Base-by-base conservation (phyloP, 2,888 invertebrate genomes). In the Mythimna albipuncta region DNA sequence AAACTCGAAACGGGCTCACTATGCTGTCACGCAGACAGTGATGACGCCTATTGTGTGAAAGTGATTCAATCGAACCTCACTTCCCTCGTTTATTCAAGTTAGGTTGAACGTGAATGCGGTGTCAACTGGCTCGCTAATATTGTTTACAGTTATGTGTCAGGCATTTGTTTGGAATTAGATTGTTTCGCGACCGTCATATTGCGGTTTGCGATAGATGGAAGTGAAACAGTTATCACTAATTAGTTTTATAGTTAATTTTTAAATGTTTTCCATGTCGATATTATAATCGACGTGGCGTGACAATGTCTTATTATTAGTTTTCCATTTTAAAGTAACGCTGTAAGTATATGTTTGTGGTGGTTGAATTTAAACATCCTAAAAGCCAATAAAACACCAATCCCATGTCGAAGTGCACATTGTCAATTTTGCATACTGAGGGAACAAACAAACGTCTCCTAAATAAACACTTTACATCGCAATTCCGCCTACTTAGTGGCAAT, bases 11-110 rank as follows among this genome's bases (percentile, higher is more conserved):
- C 86, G 88, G 87, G 90, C 86, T 88, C 90, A 88, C 85, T 91
- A 90, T 89, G 88, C 89, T 88, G 89, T 91, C 92, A 91, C 89
- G 85, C 89, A 85, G 88, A 85, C 92, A 88, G 91, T 94, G 94
- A 94, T 94, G 94, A 94, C 89, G 91, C 92, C 93, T 91, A 94
- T 94, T 95, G 93, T 94, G 90, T 87, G 88, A 89, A 88, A 91
- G 90, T 91, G 91, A 92, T 92, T 92, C 92, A 92, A 94, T 94
- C 91, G 91, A 91, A 91, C 89, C 88, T 86, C 85, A 91, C 89
- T 90, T 89, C 88, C 88, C 86, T 87, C 90, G 89, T 92, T 92
- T 91, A 91, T 92, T 91, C 85, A 89, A 88, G 89, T 87, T 89
- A 88, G 91, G 90, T 92, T 90, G 88, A 87, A 90, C 91, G 84